Base-by-base conservation (phyloP, 92 coral and sea anemone species). In the Paragorgia papillata region DNA sequence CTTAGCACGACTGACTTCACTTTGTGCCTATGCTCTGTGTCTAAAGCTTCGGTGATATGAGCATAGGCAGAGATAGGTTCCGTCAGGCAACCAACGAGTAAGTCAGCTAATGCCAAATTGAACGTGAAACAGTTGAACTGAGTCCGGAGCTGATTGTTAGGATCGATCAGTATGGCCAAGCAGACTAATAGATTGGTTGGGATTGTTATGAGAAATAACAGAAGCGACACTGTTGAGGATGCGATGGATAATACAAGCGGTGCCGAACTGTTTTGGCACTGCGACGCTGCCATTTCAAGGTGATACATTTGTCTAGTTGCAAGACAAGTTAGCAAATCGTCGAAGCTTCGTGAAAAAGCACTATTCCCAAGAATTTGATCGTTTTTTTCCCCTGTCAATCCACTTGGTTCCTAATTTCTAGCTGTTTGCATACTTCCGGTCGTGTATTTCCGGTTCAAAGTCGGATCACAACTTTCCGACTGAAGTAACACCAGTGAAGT, bases 141-240 rank as follows among this genome's bases (percentile, higher is more conserved):
- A 2, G 96, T 79, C 64, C 82, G 73, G 5, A 90, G 84, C 41
- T 90, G 80, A 18, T 73, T 79, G 74, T 84, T 66, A 10, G 96
- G 96, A 37, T 90, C 88, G 57, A 81, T 78, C 29, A 87, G 43
- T 50, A 90, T 76, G 15, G 96, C 85, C 62, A 88, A 60, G 40
- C 91, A 87, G 63, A 90, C 88, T 0, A 90, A 83, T 14, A 87
- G 55, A 65, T 90, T 90, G n/a, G 91, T 90, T 1, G 96, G 96
- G 0, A 88, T 84, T 3, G 97, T 92, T 13, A 92, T 30, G 24
- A 85, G 25, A n/a, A 88, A 86, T 9, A 92, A 84, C 39, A 92
- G 20, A 58, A 82, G 40, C 15, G 96, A 90, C 20, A 90, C 14
- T 0, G 80, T 62, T 2, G 96, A 90, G 0, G 97, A 90, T 6